phyloP scores from a whole-genome alignment of 92 coral and sea anemone genomes.

The Epizoanthus fatuus region DNA sequence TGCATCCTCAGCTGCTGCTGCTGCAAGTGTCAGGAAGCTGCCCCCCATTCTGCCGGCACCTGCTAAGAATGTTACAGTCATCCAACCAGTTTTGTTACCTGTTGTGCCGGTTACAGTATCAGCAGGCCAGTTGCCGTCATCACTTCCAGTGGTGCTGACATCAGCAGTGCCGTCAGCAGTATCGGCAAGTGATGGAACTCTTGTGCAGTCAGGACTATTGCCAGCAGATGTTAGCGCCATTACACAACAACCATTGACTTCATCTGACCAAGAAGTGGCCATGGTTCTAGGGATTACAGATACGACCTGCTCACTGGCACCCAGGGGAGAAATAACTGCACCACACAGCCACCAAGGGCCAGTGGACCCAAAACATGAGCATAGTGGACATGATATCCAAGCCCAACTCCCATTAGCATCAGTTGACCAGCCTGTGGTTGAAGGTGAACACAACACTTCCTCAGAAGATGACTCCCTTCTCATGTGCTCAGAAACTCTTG shows the following conservation, averaged over 20 bases:
- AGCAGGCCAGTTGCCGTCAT: conserved; percentile 67
- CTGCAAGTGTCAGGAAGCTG: conserved; percentile 76
- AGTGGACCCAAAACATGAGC: neutral
- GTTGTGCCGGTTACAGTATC: conserved; percentile 66
- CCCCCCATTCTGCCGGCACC: conserved; percentile 97
- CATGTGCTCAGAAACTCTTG: conserved; percentile 90
- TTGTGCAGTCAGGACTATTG: conserved; percentile 41
- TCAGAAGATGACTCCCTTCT: conserved; percentile 89
- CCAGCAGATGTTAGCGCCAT: neutral
- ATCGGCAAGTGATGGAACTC: conserved; percentile 50
- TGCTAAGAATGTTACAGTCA: conserved; percentile 76
- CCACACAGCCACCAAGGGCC: neutral
- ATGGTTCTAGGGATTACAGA: conserved; percentile 22
- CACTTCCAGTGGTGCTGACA: conserved; percentile 68
- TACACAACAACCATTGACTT: conserved; percentile 5
- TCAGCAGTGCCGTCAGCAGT: conserved; percentile 54
- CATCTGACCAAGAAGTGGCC: conserved; percentile 7
- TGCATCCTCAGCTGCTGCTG: conserved; percentile 45
- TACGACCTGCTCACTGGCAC: neutral
- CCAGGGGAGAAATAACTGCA: neutral
- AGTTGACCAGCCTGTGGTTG: conserved; percentile 9
- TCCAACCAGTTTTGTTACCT: conserved; percentile 85
- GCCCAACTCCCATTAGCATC: neutral
- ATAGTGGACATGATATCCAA: neutral
- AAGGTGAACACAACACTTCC: conserved; percentile 77